Conservation (phyloP, 2,888 invertebrate species). For the Eucriotettix oculatus region DNA sequence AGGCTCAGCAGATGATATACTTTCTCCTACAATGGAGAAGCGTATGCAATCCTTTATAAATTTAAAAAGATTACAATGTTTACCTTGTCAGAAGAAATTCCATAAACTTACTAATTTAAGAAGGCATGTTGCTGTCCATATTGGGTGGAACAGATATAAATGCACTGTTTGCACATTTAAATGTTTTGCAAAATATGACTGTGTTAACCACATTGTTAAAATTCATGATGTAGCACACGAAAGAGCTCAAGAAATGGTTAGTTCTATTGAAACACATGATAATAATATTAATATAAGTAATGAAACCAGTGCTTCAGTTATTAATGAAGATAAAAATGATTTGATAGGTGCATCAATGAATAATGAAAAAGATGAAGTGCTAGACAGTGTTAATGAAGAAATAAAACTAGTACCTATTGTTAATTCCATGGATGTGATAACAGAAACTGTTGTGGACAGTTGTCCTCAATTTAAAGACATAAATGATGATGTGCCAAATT, state of each 20-base stretch:
- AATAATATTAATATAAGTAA: neutral
- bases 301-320: neutral
- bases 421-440: no score
- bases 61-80: slow-evolving; percentile 29
- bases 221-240: slow-evolving; percentile 25
- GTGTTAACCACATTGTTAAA: slow-evolving; percentile 45
- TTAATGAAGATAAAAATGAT: neutral
- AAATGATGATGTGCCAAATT: no score
- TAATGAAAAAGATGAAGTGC: neutral
- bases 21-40: slow-evolving; percentile 14
- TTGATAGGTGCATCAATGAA: neutral
- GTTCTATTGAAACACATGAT: slow-evolving; percentile 1
- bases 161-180: slow-evolving; percentile 58
- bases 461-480: no score
- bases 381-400: neutral
- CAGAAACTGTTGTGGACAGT: no score
- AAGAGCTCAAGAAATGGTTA: slow-evolving; percentile 2
- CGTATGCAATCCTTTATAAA: slow-evolving; percentile 26
- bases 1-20: slow-evolving; percentile 19
- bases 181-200: slow-evolving; percentile 44
- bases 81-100: slow-evolving; percentile 34
- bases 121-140: slow-evolving; percentile 46
- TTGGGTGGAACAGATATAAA: slow-evolving; percentile 55
- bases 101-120: slow-evolving; percentile 33
- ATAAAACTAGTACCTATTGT: neutral